phyloP scores from a whole-genome alignment of 2,113 vertebrate species.

The Cryptomyrus ogoouensis region DNA sequence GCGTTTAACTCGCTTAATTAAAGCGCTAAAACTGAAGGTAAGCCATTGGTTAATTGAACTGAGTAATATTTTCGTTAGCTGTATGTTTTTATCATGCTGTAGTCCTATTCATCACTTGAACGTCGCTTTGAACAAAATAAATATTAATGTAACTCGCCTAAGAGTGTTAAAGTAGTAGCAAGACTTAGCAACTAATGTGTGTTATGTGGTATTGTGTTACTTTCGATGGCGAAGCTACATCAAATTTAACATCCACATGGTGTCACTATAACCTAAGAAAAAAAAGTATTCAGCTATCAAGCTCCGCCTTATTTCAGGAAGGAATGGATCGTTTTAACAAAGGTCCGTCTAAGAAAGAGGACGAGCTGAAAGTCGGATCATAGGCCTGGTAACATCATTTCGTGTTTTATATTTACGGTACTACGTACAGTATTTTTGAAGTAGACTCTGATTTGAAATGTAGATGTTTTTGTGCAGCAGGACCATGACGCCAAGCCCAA shows the following conservation, averaged over 20 bases:
- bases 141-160: background rate
- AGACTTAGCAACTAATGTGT: background rate
- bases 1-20: background rate
- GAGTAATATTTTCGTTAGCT: background rate
- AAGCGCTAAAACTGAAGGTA: background rate
- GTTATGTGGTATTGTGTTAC: background rate
- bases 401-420: conserved; percentile 56
- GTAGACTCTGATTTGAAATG: background rate
- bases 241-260: conserved; percentile 23
- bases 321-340: background rate
- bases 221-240: too few relatives aligned
- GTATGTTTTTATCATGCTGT: background rate
- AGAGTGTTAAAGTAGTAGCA: background rate
- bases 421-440: conserved; percentile 22
- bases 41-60: background rate
- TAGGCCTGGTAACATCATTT: conserved; percentile 35
- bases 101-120: background rate
- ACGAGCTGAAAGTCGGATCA: background rate
- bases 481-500: background rate
- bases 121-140: background rate
- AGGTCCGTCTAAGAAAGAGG: conserved; percentile 48
- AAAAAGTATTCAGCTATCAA: background rate
- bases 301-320: conserved; percentile 3
- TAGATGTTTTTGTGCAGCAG: background rate
- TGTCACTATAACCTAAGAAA: conserved; percentile 26